Evolutionary conservation across 1,140 invertebrate species (phyloP), one percentile per base, ranked within the genome.

Genomic region (Rhagoletis zephyria): DNA sequence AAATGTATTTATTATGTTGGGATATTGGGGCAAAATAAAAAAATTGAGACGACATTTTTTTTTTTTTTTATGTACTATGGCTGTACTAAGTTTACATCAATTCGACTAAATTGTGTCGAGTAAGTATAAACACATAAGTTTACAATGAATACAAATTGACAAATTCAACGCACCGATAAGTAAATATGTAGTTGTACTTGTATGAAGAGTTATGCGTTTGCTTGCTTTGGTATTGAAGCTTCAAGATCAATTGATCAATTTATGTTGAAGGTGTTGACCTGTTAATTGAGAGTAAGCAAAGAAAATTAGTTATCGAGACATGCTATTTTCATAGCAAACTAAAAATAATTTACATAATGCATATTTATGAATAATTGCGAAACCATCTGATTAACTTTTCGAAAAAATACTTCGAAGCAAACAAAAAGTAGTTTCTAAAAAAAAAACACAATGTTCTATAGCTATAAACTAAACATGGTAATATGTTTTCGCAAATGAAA

Each of bases 171-270:
- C 42, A 3, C 4, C 16, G 16, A 74, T 74, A 16, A 5, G 4
- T 67, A 2, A 12, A 19, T 40, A 67, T 9, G 19, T 64, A 64
- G n/a, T 19, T 9, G 63, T 12, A 30, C 16, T 12, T 12, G 61
- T 4, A 63, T 12, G 16, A 63, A 63, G 4, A 63, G 59, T 16
- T 16, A 63, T 4, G 16, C 0, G 16, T 12, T 1, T 12, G 12
- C n/a, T 16, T 45, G 14, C 40, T 6, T 74, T 12, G 45, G 6
- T 42, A 12, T 70, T 16, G 14, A 48, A n/a, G 42, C 42, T 45
- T 14, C 40, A 74, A 74, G 67, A 45, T 74, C 67, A 74, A 74
- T 74, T 74, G 67, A 74, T n/a, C 67, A 14, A 74, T 74, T 74
- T 40, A n/a, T 14, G 42, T 67, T 30, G 63, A 7, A 30, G 30